A percentile compares a stretch with the other conserved stretches of the same genome.
These are phyloP conservation scores for Aplysina aerophoba DNA, from an alignment of 37 sponge, comb jelly and placozoan species.

Conservation along the genomic window DNA sequence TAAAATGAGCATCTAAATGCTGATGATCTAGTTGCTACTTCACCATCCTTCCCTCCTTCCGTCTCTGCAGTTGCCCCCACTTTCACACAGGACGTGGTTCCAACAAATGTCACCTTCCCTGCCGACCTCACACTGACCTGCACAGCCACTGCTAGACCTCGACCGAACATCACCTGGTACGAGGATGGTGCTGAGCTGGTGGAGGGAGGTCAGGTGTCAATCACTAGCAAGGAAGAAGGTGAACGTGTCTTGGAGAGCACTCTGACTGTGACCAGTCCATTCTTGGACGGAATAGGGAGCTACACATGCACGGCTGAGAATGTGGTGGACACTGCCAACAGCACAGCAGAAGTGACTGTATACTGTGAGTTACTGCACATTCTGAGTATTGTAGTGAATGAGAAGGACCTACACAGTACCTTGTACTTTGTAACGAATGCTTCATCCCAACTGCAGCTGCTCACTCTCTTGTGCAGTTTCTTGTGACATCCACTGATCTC, in stretches of 20 bases:
- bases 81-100: neutral
- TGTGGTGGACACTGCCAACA: constrained; percentile 17
- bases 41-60: too few relatives aligned
- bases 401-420: too few relatives aligned
- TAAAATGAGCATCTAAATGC: too few relatives aligned
- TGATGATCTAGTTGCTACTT: too few relatives aligned
- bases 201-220: neutral
- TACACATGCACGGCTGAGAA: constrained; percentile 15
- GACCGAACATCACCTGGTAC: constrained; percentile 33
- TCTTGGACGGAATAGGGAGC: constrained; percentile 1
- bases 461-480: too few relatives aligned
- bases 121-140: constrained; percentile 1
- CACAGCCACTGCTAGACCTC: neutral
- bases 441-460: too few relatives aligned
- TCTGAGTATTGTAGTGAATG: too few relatives aligned
- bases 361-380: neutral
- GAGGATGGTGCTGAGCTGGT: neutral
- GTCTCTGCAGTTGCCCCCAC: neutral
- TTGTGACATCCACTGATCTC: too few relatives aligned
- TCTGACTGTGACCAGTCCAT: neutral
- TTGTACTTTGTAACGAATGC: too few relatives aligned
- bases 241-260: constrained; percentile 5
- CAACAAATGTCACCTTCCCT: neutral
- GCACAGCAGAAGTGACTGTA: neutral
- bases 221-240: neutral